Evolutionary conservation across 2,797 vertebrate genomes (phyloP), one percentile per base, ranked within the genome.

Genomic region (Sebastiscus albofasciatus): DNA sequence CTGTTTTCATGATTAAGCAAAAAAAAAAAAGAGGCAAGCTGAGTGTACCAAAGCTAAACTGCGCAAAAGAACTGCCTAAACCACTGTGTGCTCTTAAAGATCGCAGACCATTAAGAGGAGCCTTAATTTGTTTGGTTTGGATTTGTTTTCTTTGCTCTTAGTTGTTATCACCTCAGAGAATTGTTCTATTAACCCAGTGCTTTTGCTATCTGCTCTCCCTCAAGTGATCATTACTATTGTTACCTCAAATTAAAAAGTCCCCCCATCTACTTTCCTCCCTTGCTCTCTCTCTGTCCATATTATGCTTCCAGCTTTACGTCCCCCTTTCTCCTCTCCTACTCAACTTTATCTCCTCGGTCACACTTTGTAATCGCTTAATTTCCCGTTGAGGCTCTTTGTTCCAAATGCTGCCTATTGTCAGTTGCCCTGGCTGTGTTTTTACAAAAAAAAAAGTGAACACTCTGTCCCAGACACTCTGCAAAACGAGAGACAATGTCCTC

Each of bases 401-500:
- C 82, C 68, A 77, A 9, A 61, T 22, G 24, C 34, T 66, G 65
- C 61, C 84, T 62, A 20, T 46, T 64, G 42, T 9, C 79, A 12
- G 26, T 75, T 73, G 62, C 39, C 33, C 52, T 16, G 31, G 20
- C 67, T 75, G 58, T 4, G 8, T 81, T 85, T 77, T 54, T 16
- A 72, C 60, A 81, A 82, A 86, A 33, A 24, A 24, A 27, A 49
- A 85, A 75, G 18, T 64, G 9, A 79, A 81, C 70, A 56, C 77
- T 73, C 67, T 75, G 75, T 14, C 75, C 77, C 64, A 78, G 80
- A 84, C 59, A 20, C 34, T 67, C 64, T 66, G 68, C 52, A 31
- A 77, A 71, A 86, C 26, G 24, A 86, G 82, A 87, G 84, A 83
- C 86, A 67, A 62, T 81, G 89, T 90, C 77, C 83, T 77, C 80